Conservation (phyloP, 2,888 invertebrate genomes). For the Cordylochernes scorpioides region DNA sequence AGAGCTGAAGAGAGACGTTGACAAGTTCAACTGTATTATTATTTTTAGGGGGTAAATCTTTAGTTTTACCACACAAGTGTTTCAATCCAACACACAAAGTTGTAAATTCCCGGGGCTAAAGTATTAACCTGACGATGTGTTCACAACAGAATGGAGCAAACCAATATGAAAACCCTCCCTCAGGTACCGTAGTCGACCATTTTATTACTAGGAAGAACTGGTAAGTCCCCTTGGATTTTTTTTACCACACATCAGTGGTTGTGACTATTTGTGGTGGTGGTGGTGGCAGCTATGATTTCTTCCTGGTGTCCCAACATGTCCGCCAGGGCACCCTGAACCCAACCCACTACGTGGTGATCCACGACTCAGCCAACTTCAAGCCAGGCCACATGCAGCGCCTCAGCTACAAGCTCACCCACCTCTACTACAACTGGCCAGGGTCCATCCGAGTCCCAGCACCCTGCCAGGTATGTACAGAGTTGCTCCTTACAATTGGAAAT, state of each 20-base stretch:
- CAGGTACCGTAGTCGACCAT: conserved; percentile 63
- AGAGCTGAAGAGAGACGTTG: too few species aligned
- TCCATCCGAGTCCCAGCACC: conserved; percentile 66
- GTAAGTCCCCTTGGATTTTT: conserved; percentile 29
- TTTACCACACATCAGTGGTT: neutral
- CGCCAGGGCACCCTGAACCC: conserved; percentile 68
- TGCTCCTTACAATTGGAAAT: too few species aligned
- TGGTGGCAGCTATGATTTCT: conserved; percentile 41
- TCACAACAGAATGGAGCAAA: too few species aligned
- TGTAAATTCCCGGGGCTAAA: too few species aligned
- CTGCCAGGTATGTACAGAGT: conserved; percentile 22
- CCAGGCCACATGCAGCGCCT: conserved; percentile 57
- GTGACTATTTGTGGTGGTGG: neutral
- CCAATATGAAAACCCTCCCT: conserved; percentile 41
- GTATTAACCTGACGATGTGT: too few species aligned
- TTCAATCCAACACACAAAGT: too few species aligned
- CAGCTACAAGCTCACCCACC: conserved; percentile 61
- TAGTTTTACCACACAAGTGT: too few species aligned
- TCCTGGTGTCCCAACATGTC: conserved; percentile 58
- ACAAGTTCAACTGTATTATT: too few species aligned
- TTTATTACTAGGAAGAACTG: conserved; percentile 42
- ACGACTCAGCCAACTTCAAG: conserved; percentile 33
- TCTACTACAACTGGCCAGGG: conserved; percentile 91
- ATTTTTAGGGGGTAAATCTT: too few species aligned
- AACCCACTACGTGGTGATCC: conserved; percentile 58